Evolutionary conservation across 2,113 vertebrate genomes (phyloP), one percentile per base, ranked within the genome.

Genomic region (Ptilonorhynchus violaceus): DNA sequence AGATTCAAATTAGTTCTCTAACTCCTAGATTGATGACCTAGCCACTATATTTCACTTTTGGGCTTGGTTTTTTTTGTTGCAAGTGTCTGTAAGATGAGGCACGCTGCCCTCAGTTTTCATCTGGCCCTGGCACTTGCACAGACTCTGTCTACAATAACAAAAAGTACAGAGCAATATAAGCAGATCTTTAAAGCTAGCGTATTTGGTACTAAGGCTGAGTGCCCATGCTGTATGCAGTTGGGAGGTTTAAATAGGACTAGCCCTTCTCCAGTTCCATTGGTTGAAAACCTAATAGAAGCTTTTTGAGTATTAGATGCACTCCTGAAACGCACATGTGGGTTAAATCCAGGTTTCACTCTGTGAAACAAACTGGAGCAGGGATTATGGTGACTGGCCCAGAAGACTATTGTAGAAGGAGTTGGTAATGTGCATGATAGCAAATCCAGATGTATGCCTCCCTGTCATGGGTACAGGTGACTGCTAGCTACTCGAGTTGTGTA

Each of bases 1-100:
- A 20, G 44, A 68, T 91, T 85, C 84, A 78, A 87, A 87, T 87
- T 78, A 67, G 64, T 69, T 93, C 39, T 74, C 42, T 30, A 22
- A 55, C 42, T 93, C 30, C 21, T 77, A 70, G 35, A 44, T 52
- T 52, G 42, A 39, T 91, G 47, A 63, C 37, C 27, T 77, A 80
- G 35, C 13, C 35, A 23, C 46, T 77, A 0, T 80, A 77, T 92
- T 95, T 91, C 4, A 41, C 37, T 80, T 94, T 67, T 47, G 63
- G 39, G 23, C 27, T 81, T 87, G 11, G 56, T 28, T 64, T 44
- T 76, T 18, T 55, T 49, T 41, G 56, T 31, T 92, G 31, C 44
- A 52, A 46, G 18, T 35, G 25, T 74, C 75, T 88, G 28, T 42
- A 63, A 46, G 7, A 74, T 49, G 33, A 81, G n/a, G 47, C 39